These are phyloP conservation scores for Bemisia tabaci DNA, from an alignment of 1,140 invertebrate genomes.

Conservation along the genomic window DNA sequence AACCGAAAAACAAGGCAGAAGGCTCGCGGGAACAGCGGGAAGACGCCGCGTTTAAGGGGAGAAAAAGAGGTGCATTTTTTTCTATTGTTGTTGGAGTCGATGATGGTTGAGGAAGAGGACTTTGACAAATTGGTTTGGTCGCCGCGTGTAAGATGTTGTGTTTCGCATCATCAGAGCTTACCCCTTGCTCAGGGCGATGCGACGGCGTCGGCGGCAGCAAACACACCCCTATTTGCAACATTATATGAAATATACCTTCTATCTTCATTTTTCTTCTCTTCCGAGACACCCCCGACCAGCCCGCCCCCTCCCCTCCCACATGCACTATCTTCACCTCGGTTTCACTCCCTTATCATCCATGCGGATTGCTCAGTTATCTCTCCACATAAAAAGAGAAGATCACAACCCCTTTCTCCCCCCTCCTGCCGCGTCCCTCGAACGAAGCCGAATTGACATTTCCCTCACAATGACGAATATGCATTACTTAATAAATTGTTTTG, in stretches of 20 bases:
- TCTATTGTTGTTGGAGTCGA: neutral
- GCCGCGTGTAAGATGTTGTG: neutral
- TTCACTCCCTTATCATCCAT: neutral
- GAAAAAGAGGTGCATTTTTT: neutral
- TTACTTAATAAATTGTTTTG: neutral
- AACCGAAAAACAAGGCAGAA: too few species aligned
- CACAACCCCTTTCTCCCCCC: neutral
- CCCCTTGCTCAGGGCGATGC: neutral
- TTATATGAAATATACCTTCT: neutral
- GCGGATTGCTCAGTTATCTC: neutral
- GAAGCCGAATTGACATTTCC: neutral
- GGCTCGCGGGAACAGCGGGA: too few species aligned
- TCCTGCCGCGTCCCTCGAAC: neutral
- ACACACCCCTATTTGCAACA: neutral
- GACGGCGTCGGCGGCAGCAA: neutral
- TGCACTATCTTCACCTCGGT: neutral
- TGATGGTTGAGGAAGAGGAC: neutral
- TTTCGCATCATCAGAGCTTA: neutral
- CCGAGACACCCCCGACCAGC: neutral
- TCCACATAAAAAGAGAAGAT: neutral
- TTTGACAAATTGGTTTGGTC: neutral
- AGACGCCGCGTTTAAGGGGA: too few species aligned
- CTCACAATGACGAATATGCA: neutral
- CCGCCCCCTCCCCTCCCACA: neutral
- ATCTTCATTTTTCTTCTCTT: neutral